Evolutionary conservation across 2,113 vertebrate species (phyloP), one percentile per base, ranked within the genome.

Genomic region (Mustelus asterias): DNA sequence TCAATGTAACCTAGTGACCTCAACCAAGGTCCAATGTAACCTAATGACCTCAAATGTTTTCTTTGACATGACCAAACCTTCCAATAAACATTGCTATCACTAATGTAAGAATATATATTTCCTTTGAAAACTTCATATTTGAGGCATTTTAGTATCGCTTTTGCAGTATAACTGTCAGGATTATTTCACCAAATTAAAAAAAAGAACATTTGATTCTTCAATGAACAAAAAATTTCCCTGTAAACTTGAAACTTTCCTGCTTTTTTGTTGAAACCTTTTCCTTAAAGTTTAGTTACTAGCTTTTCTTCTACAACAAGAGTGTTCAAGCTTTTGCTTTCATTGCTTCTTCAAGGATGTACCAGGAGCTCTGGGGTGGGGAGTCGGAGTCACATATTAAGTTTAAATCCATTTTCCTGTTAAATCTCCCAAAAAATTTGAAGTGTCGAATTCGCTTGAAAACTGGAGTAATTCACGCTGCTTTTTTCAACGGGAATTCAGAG

Each of bases 51-150:
- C n/a, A 94, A 95, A 95, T 95, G 93, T 95, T 95, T 95, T 41
- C 18, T 95, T 95, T 70, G 29, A 95, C 67, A 72, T 70, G 72
- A 95, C 93, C n/a, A 48, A 72, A 69, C 67, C 41, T 95, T 54
- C 41, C 93, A 24, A 70, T 95, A 95, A 95, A 95, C 67, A 95
- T 22, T 72, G 65, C 67, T 69, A 72, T 95, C 93, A 44, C 24
- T 33, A 44, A 72, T 69, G 70, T 70, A 95, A 95, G 93, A 24
- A 72, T 70, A 48, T 95, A 72, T 72, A 95, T 41, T 72, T 72
- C 93, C 37, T 70, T 72, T 95, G 92, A 88, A 44, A 37, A 70
- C 41, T 16, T 8, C 26, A 44, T 90, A 14, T 90, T n/a, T 90
- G 88, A 90, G 58, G 26, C 58, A 90, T 13, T 94, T 93, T 20